Conservation (phyloP, 2,797 vertebrate genomes). For the Distichodus sexfasciatus region DNA sequence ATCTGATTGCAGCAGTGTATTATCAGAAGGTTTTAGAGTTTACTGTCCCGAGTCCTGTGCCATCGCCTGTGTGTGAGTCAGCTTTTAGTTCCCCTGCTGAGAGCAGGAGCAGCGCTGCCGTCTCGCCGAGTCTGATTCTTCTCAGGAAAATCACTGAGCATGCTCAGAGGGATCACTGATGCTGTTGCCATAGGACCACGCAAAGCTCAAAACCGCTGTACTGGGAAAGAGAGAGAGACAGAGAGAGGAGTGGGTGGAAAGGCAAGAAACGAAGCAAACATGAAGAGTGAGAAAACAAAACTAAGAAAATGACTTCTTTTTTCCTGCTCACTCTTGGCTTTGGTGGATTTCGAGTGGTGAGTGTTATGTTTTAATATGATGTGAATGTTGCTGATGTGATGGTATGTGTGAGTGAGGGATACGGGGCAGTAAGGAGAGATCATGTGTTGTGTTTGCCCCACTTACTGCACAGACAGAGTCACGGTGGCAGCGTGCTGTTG, state of each 20-base stretch:
- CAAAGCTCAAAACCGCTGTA: slow-evolving; percentile 36
- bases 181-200: slow-evolving; percentile 53
- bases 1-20: not conserved
- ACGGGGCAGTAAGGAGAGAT: slow-evolving; percentile 42
- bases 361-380: slow-evolving; percentile 10
- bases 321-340: not conserved
- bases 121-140: slow-evolving; percentile 38
- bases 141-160: slow-evolving; percentile 48
- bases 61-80: slow-evolving; percentile 23
- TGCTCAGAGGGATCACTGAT: slow-evolving; percentile 48
- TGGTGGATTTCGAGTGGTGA: not conserved
- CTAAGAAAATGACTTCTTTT: not conserved
- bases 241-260: slow-evolving; percentile 20
- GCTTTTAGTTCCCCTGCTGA: slow-evolving; percentile 27
- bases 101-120: slow-evolving; percentile 39
- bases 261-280: slow-evolving; percentile 8
- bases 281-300: slow-evolving; percentile 10
- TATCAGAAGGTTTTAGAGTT: not conserved
- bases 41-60: slow-evolving; percentile 6
- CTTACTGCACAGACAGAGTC: slow-evolving; percentile 61
- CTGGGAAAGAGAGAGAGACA: slow-evolving; percentile 17
- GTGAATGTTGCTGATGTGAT: not conserved
- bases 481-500: slow-evolving; percentile 40
- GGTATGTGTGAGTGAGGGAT: slow-evolving; percentile 38
- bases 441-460: slow-evolving; percentile 68